These are phyloP conservation scores for Cordylochernes scorpioides DNA, from an alignment of 2,888 invertebrate species.

Conservation along the genomic window DNA sequence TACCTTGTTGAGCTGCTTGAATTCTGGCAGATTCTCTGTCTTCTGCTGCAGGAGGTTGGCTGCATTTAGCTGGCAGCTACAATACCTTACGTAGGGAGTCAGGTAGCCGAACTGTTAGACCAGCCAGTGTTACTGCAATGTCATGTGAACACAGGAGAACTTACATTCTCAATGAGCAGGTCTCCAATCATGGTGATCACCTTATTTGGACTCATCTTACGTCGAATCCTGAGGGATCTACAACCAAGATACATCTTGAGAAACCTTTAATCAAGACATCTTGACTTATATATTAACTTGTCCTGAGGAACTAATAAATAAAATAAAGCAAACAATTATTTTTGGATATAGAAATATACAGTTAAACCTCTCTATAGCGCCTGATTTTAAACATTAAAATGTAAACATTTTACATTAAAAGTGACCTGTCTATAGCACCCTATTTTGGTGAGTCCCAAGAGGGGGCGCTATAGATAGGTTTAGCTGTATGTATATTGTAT, in stretches of 20 bases:
- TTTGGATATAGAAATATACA: no score
- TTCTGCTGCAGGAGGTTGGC: conserved; percentile 37
- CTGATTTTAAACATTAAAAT: no score
- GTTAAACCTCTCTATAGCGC: no score
- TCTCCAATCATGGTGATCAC: conserved; percentile 36
- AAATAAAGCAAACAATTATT: no score
- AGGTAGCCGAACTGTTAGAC: conserved; percentile 6
- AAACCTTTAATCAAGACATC: no score
- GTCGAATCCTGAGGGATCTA: conserved; percentile 30
- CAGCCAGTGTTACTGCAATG: neutral
- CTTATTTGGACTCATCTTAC: conserved; percentile 31
- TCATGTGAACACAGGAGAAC: conserved; percentile 17
- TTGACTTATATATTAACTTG: no score
- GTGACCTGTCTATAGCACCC: no score
- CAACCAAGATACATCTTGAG: conserved; percentile 13
- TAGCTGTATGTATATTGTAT: no score
- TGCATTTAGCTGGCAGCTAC: conserved; percentile 42
- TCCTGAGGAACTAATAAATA: no score
- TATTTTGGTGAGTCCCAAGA: no score
- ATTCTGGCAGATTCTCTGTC: conserved; percentile 33
- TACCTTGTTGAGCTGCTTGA: conserved; percentile 28
- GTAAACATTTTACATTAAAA: no score
- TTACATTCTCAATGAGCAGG: conserved; percentile 40
- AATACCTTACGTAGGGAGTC: conserved; percentile 35
- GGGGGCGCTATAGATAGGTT: no score